Percentiles rank a stretch among this genome's conserved stretches.
These are phyloP conservation scores for Paraescarpia echinospica DNA, from an alignment of 1,140 invertebrate genomes.

Conservation along the genomic window DNA sequence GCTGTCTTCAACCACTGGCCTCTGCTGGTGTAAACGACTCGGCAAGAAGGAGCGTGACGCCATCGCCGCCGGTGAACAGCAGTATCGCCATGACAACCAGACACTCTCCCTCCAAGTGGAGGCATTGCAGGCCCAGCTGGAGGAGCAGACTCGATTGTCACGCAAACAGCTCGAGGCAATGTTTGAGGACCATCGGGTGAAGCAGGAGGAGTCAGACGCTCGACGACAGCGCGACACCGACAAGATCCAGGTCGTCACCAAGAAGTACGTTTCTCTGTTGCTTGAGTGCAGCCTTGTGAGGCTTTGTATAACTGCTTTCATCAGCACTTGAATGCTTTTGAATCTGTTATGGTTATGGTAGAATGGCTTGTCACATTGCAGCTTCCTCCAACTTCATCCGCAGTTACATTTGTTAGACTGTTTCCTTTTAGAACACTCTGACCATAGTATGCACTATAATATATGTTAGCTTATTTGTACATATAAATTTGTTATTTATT, in stretches of 20 bases:
- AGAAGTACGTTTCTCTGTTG: slow-evolving; percentile 47
- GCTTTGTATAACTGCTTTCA: not conserved
- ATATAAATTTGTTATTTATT: too few species aligned
- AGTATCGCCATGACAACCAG: slow-evolving; percentile 26
- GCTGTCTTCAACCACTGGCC: not conserved
- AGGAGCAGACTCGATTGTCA: slow-evolving; percentile 53
- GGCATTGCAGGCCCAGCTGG: slow-evolving; percentile 54
- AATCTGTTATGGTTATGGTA: not conserved
- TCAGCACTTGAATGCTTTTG: not conserved
- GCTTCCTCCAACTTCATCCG: not conserved
- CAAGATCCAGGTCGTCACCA: slow-evolving; percentile 54
- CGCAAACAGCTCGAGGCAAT: slow-evolving; percentile 56
- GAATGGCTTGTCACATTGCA: not conserved
- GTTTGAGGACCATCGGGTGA: slow-evolving; percentile 53
- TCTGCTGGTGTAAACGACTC: not conserved
- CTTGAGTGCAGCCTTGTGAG: not conserved
- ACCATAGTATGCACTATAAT: too few species aligned
- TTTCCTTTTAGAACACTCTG: too few species aligned
- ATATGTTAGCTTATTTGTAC: too few species aligned
- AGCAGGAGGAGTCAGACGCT: slow-evolving; percentile 55
- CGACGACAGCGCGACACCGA: slow-evolving; percentile 53
- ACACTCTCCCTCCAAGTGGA: slow-evolving; percentile 39
- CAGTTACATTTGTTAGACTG: too few species aligned
- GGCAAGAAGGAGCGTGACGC: slow-evolving; percentile 7
- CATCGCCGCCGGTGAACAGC: slow-evolving; percentile 18